Evolutionary conservation across 92 coral and sea anemone genomes (phyloP), one percentile per base, ranked within the genome.

Genomic region (Montipora capitata): DNA sequence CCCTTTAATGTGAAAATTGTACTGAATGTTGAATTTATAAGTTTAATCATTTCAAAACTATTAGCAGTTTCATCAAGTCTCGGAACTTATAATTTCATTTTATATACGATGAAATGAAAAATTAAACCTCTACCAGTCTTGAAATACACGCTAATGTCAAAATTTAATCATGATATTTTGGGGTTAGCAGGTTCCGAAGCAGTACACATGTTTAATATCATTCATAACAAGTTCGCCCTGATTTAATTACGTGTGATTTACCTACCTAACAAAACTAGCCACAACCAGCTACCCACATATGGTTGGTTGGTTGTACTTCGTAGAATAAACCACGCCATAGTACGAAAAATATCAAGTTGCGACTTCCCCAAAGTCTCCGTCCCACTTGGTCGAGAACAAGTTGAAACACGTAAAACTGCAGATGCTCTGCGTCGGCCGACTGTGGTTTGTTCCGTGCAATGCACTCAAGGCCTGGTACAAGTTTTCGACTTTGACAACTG

Each of bases 211-310:
- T 27, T 27, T 27, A 27, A 27, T 27, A 27, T 27, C 18, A 17
- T 68, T 39, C 14, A 5, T 68, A 35, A 20, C 38, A 38, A 48
- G 6, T 48, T 10, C 7, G 52, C 7, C 7, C 7, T 5, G 52
- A 3, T 12, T 12, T 70, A 40, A 7, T 16, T 18, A 39, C 43
- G 5, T 5, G 13, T 8, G 10, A 16, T 8, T 72, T 35, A 43
- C 82, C 43, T 78, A 78, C 83, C 83, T 5, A 78, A 44, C 40
- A 78, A 62, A 10, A 12, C 45, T 17, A 78, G 43, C 58, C 59
- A 20, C 0, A 78, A 27, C 71, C 71, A 78, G 40, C 69, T 41
- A 8, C 43, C 17, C 58, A 43, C 0, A 78, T 78, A 7, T 12
- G 43, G 42, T 44, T 48, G 3, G 52, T 42, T 78, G 43, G 11